Conservation (phyloP, 2,797 vertebrate genomes). For the Balearica regulorum region DNA sequence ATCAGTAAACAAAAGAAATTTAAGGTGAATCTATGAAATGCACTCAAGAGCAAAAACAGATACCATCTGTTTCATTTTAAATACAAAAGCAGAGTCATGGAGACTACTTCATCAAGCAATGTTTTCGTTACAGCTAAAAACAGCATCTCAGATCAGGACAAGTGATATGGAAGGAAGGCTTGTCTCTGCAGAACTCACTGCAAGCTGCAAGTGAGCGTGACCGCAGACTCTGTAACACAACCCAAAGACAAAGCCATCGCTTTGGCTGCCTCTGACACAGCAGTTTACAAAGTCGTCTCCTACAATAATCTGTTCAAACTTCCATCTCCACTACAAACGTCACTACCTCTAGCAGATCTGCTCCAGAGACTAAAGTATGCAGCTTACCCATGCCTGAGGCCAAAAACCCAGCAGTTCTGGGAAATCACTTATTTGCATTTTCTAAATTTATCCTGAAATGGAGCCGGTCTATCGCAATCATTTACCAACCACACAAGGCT, state of each 20-base stretch:
- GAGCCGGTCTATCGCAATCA: neutral
- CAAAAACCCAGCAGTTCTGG: neutral
- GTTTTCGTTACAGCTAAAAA: neutral
- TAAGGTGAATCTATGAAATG: neutral
- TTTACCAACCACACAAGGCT: neutral
- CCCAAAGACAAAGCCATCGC: neutral
- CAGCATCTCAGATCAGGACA: neutral
- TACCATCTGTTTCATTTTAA: neutral
- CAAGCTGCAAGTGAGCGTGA: fast-evolving
- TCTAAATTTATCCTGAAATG: neutral
- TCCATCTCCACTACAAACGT: neutral
- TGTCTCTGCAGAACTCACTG: neutral
- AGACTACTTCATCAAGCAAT: neutral
- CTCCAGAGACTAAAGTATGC: neutral
- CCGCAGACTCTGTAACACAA: neutral
- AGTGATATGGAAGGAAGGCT: neutral
- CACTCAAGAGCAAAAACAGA: neutral
- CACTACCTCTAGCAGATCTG: neutral
- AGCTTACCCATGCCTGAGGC: neutral
- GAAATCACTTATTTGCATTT: neutral
- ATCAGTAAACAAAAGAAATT: neutral
- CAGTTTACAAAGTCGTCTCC: neutral
- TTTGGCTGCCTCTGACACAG: neutral
- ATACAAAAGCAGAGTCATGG: neutral
- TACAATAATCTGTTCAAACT: neutral